These are phyloP conservation scores for Zootoca vivipara DNA, from an alignment of 2,113 vertebrate genomes.

Conservation along the genomic window DNA sequence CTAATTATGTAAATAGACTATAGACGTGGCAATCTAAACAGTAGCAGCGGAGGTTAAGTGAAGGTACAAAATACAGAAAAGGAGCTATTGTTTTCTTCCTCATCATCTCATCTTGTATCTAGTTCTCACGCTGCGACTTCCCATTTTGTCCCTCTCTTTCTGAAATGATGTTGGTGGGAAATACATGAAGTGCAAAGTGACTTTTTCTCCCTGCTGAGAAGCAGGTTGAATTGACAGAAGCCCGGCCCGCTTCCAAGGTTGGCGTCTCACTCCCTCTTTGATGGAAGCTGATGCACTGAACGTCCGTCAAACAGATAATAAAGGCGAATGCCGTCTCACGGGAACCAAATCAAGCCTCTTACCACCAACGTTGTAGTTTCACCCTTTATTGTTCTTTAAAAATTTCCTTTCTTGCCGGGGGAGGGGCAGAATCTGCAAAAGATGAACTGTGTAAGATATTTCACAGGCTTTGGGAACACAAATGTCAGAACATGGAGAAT, in stretches of 20 bases:
- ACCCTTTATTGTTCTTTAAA: constrained; percentile 29
- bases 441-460: not conserved
- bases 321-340: constrained; percentile 49
- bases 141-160: constrained; percentile 67
- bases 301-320: constrained; percentile 38
- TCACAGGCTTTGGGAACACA: constrained; percentile 31
- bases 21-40: constrained; percentile 54
- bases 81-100: constrained; percentile 67
- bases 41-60: constrained; percentile 38
- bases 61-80: constrained; percentile 48
- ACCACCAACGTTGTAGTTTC: constrained; percentile 6
- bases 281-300: constrained; percentile 50
- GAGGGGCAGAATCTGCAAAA: not conserved
- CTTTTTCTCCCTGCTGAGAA: constrained; percentile 76
- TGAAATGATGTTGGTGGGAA: constrained; percentile 80
- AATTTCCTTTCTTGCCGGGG: not conserved
- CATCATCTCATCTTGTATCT: constrained; percentile 59
- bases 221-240: constrained; percentile 72
- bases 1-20: constrained; percentile 38
- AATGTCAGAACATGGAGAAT: constrained; percentile 32
- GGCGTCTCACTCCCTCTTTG: constrained; percentile 52
- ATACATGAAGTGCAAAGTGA: constrained; percentile 77
- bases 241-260: not conserved
- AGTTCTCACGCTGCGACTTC: constrained; percentile 73
- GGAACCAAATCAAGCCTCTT: constrained; percentile 33